Evolutionary conservation across 2,888 invertebrate species (phyloP).

Genomic region (Leptogaster cylindrica): DNA sequence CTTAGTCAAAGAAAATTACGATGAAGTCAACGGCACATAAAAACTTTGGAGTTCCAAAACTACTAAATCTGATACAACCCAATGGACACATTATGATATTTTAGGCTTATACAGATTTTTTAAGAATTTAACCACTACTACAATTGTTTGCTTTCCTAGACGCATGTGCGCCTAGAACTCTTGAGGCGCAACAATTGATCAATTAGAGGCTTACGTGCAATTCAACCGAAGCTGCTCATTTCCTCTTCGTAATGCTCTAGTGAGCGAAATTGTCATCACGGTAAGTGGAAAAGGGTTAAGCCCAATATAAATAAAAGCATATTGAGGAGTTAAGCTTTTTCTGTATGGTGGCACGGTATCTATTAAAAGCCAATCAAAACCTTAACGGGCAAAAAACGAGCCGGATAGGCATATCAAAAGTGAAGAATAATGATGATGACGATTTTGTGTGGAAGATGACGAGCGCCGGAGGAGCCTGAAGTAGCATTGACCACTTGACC

Average conservation of each 20-base stretch:
- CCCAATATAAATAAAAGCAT: constrained; percentile 37
- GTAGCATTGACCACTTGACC: no score
- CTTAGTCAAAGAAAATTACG: no score
- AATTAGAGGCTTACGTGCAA: background rate
- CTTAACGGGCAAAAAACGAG: constrained; percentile 13
- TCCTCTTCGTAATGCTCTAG: constrained; percentile 7
- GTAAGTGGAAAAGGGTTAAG: constrained; percentile 4
- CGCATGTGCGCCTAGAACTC: no score
- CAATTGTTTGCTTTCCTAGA: no score
- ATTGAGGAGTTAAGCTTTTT: constrained; percentile 38
- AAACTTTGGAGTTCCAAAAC: no score
- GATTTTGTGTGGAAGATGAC: constrained; percentile 37
- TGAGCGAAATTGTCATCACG: background rate
- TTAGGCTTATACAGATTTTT: no score
- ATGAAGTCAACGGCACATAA: no score
- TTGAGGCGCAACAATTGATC: background rate
- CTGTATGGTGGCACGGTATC: background rate
- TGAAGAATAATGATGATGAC: constrained; percentile 35
- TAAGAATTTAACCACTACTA: no score
- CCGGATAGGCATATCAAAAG: constrained; percentile 40
- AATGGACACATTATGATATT: no score
- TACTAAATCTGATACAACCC: no score
- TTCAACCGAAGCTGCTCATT: constrained; percentile 16
- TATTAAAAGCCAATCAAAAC: constrained; percentile 47
- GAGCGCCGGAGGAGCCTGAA: constrained; percentile 18